Conservation (phyloP, 1,140 invertebrate species). For the Mycetomoellerius zeteki region DNA sequence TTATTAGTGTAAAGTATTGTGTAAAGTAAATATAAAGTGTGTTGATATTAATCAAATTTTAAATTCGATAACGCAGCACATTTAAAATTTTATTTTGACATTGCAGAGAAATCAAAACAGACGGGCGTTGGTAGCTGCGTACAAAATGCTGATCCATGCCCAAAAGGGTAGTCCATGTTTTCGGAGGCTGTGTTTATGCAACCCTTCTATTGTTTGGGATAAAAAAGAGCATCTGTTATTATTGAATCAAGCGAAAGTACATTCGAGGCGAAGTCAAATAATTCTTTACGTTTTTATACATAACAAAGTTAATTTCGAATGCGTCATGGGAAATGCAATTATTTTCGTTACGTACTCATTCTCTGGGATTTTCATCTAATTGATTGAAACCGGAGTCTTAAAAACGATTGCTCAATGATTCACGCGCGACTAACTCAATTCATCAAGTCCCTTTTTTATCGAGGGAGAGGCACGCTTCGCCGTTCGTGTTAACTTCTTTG, state of each 20-base stretch:
- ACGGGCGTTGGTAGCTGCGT: neutral
- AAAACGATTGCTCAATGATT: conserved; percentile 42
- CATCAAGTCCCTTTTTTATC: conserved; percentile 30
- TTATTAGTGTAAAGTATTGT: neutral
- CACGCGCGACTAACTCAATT: conserved; percentile 50
- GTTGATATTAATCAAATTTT: conserved; percentile 5
- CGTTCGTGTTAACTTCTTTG: conserved; percentile 35
- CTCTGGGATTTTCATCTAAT: neutral
- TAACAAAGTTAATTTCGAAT: conserved; percentile 12
- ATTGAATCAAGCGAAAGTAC: neutral
- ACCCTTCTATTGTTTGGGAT: conserved; percentile 21
- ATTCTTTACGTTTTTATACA: neutral
- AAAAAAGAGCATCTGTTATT: conserved; percentile 44
- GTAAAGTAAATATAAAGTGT: neutral
- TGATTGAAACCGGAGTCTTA: neutral
- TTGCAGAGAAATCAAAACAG: conserved; percentile 15
- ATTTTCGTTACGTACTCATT: conserved; percentile 3
- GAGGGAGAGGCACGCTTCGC: conserved; percentile 22
- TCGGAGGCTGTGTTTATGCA: conserved; percentile 28
- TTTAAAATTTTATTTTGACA: conserved; percentile 16
- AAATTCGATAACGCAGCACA: neutral
- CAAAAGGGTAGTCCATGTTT: conserved; percentile 11
- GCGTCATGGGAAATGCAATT: conserved; percentile 18
- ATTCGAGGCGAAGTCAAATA: conserved; percentile 1
- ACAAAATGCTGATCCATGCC: neutral